Conservation (phyloP, 2,113 vertebrate genomes). For the Merops nubicus region DNA sequence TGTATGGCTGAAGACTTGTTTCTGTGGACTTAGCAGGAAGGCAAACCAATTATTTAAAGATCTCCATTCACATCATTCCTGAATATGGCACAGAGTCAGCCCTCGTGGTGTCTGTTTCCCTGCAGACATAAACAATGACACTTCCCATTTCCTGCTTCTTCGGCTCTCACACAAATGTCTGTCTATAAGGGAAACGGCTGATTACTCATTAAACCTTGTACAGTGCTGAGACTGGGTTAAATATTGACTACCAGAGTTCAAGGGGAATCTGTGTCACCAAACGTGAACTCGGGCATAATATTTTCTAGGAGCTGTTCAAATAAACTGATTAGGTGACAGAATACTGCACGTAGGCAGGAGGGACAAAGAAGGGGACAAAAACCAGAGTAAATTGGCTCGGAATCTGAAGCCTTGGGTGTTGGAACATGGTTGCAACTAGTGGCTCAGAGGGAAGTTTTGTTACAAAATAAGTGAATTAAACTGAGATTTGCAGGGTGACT, state of each 20-base stretch:
- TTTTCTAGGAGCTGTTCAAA: not conserved
- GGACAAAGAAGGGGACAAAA: not conserved
- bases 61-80: not conserved
- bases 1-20: not conserved
- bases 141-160: conserved; percentile 74
- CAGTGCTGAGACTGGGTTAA: conserved; percentile 30
- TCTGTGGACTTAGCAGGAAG: not conserved
- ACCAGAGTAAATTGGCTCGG: not conserved
- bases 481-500: not conserved
- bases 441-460: not conserved
- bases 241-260: conserved; percentile 20
- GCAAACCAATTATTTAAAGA: not conserved
- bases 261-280: not conserved
- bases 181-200: conserved; percentile 13
- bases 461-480: not conserved
- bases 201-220: conserved; percentile 62
- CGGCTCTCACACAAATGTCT: conserved; percentile 1
- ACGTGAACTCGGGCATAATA: not conserved
- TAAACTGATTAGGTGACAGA: not conserved
- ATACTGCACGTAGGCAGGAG: not conserved
- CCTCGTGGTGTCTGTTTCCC: conserved; percentile 68
- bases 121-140: conserved; percentile 79
- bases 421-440: not conserved
- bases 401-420: not conserved
- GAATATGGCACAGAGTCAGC: conserved; percentile 55